Evolutionary conservation across 2,797 vertebrate species (phyloP).

Genomic region (Lagodon rhomboides): DNA sequence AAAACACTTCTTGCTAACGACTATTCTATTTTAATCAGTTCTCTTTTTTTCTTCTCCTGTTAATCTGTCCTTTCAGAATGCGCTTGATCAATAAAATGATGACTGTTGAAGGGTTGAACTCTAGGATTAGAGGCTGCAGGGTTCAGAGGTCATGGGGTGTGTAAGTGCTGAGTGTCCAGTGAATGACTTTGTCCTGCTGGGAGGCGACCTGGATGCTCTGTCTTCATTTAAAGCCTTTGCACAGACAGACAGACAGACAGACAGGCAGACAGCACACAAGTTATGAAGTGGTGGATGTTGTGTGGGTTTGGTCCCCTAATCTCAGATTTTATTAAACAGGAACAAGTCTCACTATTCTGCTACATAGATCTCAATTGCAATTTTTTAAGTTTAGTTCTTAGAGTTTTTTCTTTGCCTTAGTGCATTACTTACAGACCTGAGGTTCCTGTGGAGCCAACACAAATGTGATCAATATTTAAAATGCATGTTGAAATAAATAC

Average conservation of each 20-base stretch:
- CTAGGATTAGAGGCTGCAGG: conserved; percentile 45
- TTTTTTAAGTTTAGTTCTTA: not conserved
- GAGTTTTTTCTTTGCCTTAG: not conserved
- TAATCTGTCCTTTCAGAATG: conserved; percentile 41
- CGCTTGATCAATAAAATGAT: conserved; percentile 57
- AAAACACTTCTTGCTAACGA: not conserved
- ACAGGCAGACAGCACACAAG: not conserved
- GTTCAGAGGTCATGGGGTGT: conserved; percentile 65
- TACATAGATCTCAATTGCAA: not conserved
- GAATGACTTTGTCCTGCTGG: conserved; percentile 61
- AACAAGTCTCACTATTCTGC: not conserved
- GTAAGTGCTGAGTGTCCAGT: conserved; percentile 40
- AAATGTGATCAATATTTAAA: conserved; percentile 27
- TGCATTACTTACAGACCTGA: not conserved
- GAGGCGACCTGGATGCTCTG: conserved; percentile 31
- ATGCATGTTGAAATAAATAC: conserved; percentile 1
- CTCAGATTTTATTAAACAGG: not conserved
- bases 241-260: conserved; percentile 10
- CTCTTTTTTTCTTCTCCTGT: not conserved
- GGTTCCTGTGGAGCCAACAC: not conserved
- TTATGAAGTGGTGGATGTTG: not conserved
- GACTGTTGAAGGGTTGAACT: conserved; percentile 23
- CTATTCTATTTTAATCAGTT: not conserved
- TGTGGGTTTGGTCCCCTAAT: conserved; percentile 6
- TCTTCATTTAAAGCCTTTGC: conserved; percentile 3